Percentiles rank a stretch among this genome's conserved stretches.
phyloP scores from a whole-genome alignment of 2,113 vertebrate species.

The Herpetotheres cachinnans region DNA sequence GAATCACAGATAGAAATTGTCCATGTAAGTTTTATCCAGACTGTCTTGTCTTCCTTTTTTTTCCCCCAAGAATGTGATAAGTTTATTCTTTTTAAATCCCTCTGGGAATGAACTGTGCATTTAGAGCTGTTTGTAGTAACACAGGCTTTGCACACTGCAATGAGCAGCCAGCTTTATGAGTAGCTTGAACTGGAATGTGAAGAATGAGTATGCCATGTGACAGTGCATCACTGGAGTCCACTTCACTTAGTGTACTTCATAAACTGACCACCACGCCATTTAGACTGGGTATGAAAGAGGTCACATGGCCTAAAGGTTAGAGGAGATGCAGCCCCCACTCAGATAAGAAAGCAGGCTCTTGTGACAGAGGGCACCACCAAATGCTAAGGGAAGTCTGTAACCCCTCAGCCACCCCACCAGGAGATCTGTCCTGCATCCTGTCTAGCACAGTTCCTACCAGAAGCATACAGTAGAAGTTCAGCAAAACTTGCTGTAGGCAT shows the following conservation, averaged over 20 bases:
- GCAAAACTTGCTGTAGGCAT: not conserved
- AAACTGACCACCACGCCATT: not conserved
- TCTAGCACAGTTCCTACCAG: not conserved
- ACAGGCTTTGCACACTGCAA: conserved; percentile 28
- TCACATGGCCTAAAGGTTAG: fast-evolving
- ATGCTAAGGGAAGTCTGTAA: not conserved
- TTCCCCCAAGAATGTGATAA: conserved; percentile 39
- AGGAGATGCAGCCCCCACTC: not conserved
- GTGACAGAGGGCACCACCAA: not conserved
- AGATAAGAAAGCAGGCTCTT: not conserved
- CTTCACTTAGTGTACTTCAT: not conserved
- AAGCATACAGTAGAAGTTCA: not conserved
- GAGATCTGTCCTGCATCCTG: not conserved
- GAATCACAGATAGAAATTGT: not conserved
- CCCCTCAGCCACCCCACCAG: not conserved
- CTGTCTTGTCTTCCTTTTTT: not conserved
- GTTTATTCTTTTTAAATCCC: conserved; percentile 61
- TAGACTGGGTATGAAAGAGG: fast-evolving
- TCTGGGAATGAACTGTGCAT: conserved; percentile 11
- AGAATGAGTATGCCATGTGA: conserved; percentile 13
- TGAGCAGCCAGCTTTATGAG: conserved; percentile 17
- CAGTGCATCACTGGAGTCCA: not conserved
- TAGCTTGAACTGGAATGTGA: conserved; percentile 34
- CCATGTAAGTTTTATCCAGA: conserved; percentile 3
- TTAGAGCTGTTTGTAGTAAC: conserved; percentile 48